These are phyloP conservation scores for Actinemys pallida DNA, from an alignment of 2,113 vertebrate genomes.

Conservation along the genomic window DNA sequence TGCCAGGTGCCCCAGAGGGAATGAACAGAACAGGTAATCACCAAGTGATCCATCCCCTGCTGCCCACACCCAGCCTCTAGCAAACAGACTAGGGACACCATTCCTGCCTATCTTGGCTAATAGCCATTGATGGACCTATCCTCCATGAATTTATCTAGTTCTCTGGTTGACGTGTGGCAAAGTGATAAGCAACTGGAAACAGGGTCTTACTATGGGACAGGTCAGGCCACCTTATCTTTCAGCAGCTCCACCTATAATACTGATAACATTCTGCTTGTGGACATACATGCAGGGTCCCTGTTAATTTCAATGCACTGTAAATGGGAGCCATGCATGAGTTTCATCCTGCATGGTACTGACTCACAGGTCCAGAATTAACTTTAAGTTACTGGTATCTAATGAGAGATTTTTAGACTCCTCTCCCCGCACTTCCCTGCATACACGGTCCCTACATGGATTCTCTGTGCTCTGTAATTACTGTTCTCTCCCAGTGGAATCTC, in stretches of 20 bases:
- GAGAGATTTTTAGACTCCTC: neutral
- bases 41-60: too few relatives aligned
- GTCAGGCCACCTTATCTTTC: neutral
- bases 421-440: fast-evolving
- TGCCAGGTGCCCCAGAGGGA: too few relatives aligned
- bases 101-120: too few relatives aligned
- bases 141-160: too few relatives aligned
- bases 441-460: fast-evolving
- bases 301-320: neutral
- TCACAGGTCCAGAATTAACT: neutral
- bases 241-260: neutral
- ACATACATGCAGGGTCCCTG: neutral
- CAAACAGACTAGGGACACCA: too few relatives aligned
- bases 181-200: neutral
- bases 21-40: too few relatives aligned
- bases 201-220: neutral
- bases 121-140: too few relatives aligned
- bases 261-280: neutral
- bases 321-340: neutral
- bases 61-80: too few relatives aligned
- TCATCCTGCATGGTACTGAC: neutral
- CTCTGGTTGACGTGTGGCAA: neutral
- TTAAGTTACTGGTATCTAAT: neutral
- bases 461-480: neutral
- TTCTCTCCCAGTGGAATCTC: neutral